Base-by-base conservation (phyloP, 2,113 vertebrate genomes). In the Camelus bactrianus region DNA sequence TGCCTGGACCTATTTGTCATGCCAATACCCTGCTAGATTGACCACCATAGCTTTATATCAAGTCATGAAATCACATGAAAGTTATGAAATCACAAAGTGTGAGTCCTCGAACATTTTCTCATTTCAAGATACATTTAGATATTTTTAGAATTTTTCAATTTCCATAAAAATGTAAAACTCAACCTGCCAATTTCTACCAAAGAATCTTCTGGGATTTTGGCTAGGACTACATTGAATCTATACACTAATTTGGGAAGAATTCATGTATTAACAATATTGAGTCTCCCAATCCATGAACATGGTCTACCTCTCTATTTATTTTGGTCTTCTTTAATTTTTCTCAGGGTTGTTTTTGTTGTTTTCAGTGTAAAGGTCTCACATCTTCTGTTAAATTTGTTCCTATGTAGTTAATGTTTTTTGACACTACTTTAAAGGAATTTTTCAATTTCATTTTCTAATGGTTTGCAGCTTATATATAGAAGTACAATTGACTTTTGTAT, bases 251-350 rank as follows among this genome's bases (percentile, higher is more conserved):
- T n/a, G 52, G 50, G 46, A 24, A 70, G 46, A 72, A 56, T 0
- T 35, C 35, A 30, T 38, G 3, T 3, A 30, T 20, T 7, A 38
- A 38, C 60, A 50, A 8, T 8, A 35, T 15, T 6, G 48, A 56
- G 22, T 20, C 32, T 48, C 52, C 76, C 19, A 11, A 9, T 70
- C 30, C 46, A 12, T 12, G 26, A 42, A 16, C 38, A 20, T 0
- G 24, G 28, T 30, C 5, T 13, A 1, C 4, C 0, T 26, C 8
- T 5, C 14, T 22, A 5, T 48, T 72, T 32, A 10, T 65, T 48
- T 54, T 26, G 52, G 19, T 48, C 28, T 76, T 65, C 60, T 77
- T 38, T 60, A 17, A 50, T 62, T 62, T 67, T 12, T 35, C 17
- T 60, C 17, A 8, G 42, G 28, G 48, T 9, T 64, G 2, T 50